Conservation (phyloP, 1,140 invertebrate species). For the Neuroterus valhalla region DNA sequence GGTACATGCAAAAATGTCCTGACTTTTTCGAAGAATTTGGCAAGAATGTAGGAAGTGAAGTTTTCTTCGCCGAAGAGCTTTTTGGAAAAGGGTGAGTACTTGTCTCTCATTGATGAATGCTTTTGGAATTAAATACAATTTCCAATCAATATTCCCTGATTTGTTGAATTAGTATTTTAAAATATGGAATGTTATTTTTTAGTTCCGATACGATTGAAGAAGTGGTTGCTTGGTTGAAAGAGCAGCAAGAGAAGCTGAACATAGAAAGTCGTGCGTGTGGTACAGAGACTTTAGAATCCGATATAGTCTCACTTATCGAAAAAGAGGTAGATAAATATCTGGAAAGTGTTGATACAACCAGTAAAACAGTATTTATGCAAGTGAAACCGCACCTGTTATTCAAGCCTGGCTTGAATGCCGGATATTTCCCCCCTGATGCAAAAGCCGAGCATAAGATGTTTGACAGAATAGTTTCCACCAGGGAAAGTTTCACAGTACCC, state of each 20-base stretch:
- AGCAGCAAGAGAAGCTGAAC: constrained; percentile 77
- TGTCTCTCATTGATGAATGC: constrained; percentile 4
- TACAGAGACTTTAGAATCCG: constrained; percentile 81
- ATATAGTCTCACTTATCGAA: constrained; percentile 80
- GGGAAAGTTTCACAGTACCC: constrained; percentile 85
- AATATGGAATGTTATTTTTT: constrained; percentile 7
- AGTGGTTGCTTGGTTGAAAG: constrained; percentile 83
- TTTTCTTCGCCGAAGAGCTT: constrained; percentile 81
- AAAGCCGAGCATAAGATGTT: constrained; percentile 81
- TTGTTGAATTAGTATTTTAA: no score
- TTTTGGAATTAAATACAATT: constrained; percentile 23
- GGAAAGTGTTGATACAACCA: constrained; percentile 48
- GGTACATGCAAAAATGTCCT: constrained; percentile 84
- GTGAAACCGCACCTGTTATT: constrained; percentile 86
- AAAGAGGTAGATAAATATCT: constrained; percentile 74
- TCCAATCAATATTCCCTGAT: constrained; percentile 29
- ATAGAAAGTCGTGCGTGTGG: constrained; percentile 80
- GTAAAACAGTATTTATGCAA: constrained; percentile 80
- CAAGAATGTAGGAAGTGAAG: constrained; percentile 72
- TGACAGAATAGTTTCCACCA: constrained; percentile 89
- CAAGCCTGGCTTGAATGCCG: constrained; percentile 63
- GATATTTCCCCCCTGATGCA: constrained; percentile 78
- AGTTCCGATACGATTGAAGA: constrained; percentile 75
- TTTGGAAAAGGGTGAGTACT: constrained; percentile 77
- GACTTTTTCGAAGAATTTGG: constrained; percentile 82